Evolutionary conservation across 92 coral and sea anemone genomes (phyloP).

Genomic region (Metridium senile): DNA sequence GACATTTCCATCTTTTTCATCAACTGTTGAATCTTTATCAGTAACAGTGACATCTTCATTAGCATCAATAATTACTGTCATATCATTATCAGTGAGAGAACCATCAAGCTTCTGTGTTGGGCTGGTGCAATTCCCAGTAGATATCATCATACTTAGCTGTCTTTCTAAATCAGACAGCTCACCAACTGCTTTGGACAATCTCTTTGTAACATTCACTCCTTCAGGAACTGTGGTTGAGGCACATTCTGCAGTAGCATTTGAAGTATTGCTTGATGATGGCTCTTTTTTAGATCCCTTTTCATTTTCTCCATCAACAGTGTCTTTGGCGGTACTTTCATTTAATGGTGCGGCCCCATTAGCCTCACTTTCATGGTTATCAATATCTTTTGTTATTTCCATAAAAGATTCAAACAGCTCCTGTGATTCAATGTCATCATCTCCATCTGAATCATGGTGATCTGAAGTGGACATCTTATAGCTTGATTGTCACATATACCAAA

Average conservation of each 20-base stretch:
- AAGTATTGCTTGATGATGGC: no score
- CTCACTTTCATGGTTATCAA: slow-evolving; percentile 33
- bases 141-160: slow-evolving; percentile 58
- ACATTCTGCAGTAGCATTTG: not conserved
- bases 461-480: slow-evolving; percentile 24
- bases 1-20: not conserved
- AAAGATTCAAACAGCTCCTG: slow-evolving; percentile 81
- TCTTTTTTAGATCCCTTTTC: not conserved
- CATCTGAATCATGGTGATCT: not conserved
- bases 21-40: not conserved
- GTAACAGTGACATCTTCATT: not conserved
- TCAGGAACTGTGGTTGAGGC: no score
- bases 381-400: slow-evolving; percentile 82
- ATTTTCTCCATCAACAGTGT: not conserved
- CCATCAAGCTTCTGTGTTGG: slow-evolving; percentile 2
- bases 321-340: not conserved
- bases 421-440: slow-evolving; percentile 24
- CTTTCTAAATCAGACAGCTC: slow-evolving; percentile 65
- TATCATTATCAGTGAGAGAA: no score
- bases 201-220: slow-evolving; percentile 18
- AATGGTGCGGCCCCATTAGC: not conserved
- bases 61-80: not conserved
- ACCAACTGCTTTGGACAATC: slow-evolving; percentile 70
- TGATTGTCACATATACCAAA: not conserved
- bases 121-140: not conserved